Evolutionary conservation across 2,797 vertebrate species (phyloP), one percentile per base, ranked within the genome.

Genomic region (Anabas testudineus): DNA sequence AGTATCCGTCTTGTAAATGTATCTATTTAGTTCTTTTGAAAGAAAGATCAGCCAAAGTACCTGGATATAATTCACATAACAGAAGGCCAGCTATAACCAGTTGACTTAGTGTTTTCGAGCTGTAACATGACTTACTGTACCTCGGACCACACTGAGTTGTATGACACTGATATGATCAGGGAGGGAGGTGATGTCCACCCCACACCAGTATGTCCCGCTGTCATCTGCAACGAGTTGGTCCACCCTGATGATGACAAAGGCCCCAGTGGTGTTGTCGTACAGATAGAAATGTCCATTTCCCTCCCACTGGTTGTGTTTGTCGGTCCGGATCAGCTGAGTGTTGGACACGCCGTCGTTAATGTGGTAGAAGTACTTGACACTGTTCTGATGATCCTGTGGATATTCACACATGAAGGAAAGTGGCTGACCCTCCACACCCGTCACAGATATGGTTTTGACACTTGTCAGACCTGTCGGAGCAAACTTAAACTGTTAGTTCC

Each of bases 181-280:
- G 0, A 0, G 0, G 0, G 0, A 0, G 14, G 0, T 10, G 21
- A 64, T 2, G 5, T 87, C 66, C 47, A 85, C 86, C 0, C 80
- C 86, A 6, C 88, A 91, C 21, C 19, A 37, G 39, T 92, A 92
- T 0, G 0, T 75, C 47, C 88, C 85, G 0, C 74, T 72, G 77
- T 92, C 91, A 7, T 59, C 30, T 7, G 1, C 10, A 7, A 5
- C 3, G 4, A 88, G 59, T 15, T 32, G 4, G 2, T 71, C 47
- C 78, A 89, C 37, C 0, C 10, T 36, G 21, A 88, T 30, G 4
- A 71, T 68, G 37, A 93, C 80, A 42, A 79, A 36, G 5, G 14
- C 55, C 9, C 9, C 56, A 0, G 75, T 76, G 32, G 55, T 78
- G 86, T 93, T 85, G 79, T 92, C 91, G 0, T 56, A 84, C 58